These are phyloP conservation scores for Aporophyla nigra DNA, from an alignment of 2,888 invertebrate species.

Conservation along the genomic window DNA sequence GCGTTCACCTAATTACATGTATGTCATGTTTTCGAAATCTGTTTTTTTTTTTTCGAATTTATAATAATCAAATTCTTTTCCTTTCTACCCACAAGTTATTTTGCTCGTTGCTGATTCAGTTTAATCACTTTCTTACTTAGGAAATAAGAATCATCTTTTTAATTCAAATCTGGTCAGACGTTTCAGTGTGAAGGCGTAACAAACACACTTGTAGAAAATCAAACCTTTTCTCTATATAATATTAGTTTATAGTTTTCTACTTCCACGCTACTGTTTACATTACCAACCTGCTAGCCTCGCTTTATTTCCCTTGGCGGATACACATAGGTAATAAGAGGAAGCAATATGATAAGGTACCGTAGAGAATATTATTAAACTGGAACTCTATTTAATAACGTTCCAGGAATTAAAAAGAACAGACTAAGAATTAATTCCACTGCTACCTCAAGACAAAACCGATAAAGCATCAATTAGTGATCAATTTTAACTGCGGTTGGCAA, in stretches of 20 bases:
- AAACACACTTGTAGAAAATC: no score
- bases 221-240: no score
- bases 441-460: conserved; percentile 39
- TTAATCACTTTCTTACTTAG: neutral
- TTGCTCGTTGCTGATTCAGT: neutral
- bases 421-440: conserved; percentile 28
- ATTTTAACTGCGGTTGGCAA: conserved; percentile 36
- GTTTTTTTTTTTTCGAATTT: no score
- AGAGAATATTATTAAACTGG: neutral
- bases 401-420: neutral
- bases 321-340: conserved; percentile 8
- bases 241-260: conserved; percentile 1
- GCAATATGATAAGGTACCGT: conserved; percentile 20
- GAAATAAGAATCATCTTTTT: neutral
- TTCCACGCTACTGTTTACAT: neutral
- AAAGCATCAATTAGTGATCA: conserved; percentile 39
- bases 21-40: neutral
- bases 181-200: no score
- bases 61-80: neutral
- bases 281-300: neutral
- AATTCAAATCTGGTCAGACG: neutral
- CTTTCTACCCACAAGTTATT: neutral
- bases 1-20: neutral
- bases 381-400: neutral
- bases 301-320: conserved; percentile 38